Evolutionary conservation across 2,797 vertebrate genomes (phyloP), one percentile per base, ranked within the genome.

Genomic region (Smutsia gigantea): DNA sequence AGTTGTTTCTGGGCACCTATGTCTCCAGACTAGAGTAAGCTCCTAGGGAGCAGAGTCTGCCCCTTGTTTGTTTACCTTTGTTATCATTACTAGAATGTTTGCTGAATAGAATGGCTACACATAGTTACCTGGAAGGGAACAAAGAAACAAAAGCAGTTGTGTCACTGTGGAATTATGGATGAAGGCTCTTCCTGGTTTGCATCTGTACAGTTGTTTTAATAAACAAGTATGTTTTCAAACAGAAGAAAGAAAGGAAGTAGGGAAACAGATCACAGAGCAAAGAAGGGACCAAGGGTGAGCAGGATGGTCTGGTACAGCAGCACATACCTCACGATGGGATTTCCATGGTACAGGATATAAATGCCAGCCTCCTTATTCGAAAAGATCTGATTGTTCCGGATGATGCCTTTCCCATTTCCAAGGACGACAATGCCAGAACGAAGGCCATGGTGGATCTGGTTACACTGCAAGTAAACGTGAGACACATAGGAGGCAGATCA

Each of bases 331-430:
- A 99, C 99, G 39, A 99, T 97, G 57, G 99, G 99, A 97, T 99
- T 99, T 95, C 99, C 99, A 1, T 99, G 99, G 98, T 99, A 99
- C 89, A 99, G 98, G 98, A 99, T 99, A 97, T 99, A 99, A 97
- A 99, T 99, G 93, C 99, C 99, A n/a, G 99, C 99, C 97, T 99
- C 99, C 98, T 99, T 99, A 98, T 99, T 99, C 98, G 99, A 99
- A 95, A 99, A 99, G 98, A 99, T 99, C 97, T 99, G 99, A 98
- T 99, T 99, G 98, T 99, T 99, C 92, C 99, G 99, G 98, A 99
- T 99, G 98, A 99, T 98, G 96, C 99, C 99, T 98, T 99, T 99
- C 88, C 99, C 99, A 78, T 99, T 99, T 98, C 99, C 99, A 97
- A 99, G 99, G 94, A 99, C 98, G 84, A 99, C 99, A 87, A 99